These are phyloP conservation scores for Lasioglossum malachurum DNA, from an alignment of 2,888 invertebrate genomes.

Conservation along the genomic window DNA sequence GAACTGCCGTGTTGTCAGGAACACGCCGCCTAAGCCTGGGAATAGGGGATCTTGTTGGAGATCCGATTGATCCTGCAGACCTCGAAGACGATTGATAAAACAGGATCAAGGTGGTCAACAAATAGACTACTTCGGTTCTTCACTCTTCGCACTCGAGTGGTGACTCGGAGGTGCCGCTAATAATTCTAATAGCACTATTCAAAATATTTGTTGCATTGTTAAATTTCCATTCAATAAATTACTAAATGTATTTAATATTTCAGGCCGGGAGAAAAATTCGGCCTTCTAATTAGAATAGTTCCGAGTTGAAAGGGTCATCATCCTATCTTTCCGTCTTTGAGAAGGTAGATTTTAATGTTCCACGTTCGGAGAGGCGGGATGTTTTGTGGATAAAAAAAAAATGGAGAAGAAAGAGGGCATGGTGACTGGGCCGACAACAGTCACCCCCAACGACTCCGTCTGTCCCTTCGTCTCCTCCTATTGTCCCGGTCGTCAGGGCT, in stretches of 20 bases:
- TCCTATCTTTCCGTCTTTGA: too few species aligned
- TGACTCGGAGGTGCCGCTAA: too few species aligned
- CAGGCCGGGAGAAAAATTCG: too few species aligned
- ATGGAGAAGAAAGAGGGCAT: constrained; percentile 22
- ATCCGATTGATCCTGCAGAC: not conserved
- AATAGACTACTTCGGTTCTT: not conserved
- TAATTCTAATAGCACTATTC: too few species aligned
- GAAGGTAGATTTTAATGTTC: not conserved
- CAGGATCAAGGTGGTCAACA: not conserved
- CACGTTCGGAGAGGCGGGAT: not conserved
- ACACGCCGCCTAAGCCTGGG: constrained; percentile 73
- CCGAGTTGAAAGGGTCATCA: too few species aligned
- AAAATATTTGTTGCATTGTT: too few species aligned
- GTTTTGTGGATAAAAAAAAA: not conserved
- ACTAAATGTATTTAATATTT: too few species aligned
- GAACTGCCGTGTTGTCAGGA: constrained; percentile 75
- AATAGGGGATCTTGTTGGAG: not conserved
- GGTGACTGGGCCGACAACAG: constrained; percentile 58
- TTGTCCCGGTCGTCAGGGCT: constrained; percentile 75
- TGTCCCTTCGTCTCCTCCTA: constrained; percentile 66
- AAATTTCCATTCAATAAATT: too few species aligned
- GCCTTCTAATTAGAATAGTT: too few species aligned
- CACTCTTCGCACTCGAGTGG: too few species aligned
- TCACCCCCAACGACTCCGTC: constrained; percentile 50
- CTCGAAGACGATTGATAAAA: not conserved